Conservation (phyloP, 2,797 vertebrate genomes). For the Cichlasoma orientale region DNA sequence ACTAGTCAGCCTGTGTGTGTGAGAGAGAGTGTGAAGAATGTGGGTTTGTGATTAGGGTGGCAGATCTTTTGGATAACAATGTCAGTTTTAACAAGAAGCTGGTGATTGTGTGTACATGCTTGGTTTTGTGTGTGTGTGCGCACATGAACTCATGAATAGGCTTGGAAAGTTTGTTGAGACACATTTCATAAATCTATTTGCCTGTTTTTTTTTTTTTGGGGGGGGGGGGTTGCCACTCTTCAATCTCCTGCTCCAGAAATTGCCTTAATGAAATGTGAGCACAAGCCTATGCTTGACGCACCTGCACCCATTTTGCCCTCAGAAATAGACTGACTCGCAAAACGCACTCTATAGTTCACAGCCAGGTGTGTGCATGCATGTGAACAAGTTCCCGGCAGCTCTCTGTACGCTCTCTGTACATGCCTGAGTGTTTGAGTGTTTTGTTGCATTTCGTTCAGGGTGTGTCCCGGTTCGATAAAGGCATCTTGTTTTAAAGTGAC, state of each 20-base stretch:
- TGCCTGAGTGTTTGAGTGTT: slow-evolving; percentile 10
- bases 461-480: slow-evolving; percentile 66
- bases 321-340: slow-evolving; percentile 40
- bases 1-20: slow-evolving; percentile 20
- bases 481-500: slow-evolving; percentile 67
- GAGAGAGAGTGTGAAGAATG: slow-evolving; percentile 18
- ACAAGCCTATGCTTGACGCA: slow-evolving; percentile 22
- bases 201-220: not conserved
- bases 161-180: slow-evolving; percentile 30
- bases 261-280: slow-evolving; percentile 20
- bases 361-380: slow-evolving; percentile 42
- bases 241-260: slow-evolving; percentile 13
- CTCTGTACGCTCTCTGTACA: slow-evolving; percentile 2
- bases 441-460: slow-evolving; percentile 57
- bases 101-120: not conserved
- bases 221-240: not conserved
- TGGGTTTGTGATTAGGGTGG: slow-evolving; percentile 52
- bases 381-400: slow-evolving; percentile 19
- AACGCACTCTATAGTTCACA: slow-evolving; percentile 21
- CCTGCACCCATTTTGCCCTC: slow-evolving; percentile 36
- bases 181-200: not conserved
- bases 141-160: not conserved
- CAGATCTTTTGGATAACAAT: slow-evolving; percentile 49
- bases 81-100: slow-evolving; percentile 20
- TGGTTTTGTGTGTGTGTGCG: not conserved